Evolutionary conservation across 2,113 vertebrate genomes (phyloP), one percentile per base, ranked within the genome.

Genomic region (Brachypteracias leptosomus): DNA sequence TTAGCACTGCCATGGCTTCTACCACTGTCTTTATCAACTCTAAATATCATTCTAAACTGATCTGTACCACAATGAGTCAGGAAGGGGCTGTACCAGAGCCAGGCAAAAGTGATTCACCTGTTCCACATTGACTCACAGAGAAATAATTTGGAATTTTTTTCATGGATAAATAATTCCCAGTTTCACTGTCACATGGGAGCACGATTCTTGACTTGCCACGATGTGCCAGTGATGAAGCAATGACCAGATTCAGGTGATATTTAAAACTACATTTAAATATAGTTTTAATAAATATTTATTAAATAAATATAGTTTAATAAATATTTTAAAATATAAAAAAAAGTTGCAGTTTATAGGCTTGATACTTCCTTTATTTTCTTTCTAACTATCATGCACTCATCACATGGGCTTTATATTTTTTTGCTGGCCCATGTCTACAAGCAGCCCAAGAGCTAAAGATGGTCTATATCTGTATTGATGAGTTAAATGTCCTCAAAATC

Each of bases 41-140:
- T 51, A 11, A 71, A 12, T 7, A 66, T 86, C 18, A 46, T 92
- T 93, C 65, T 58, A 84, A 95, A 74, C 42, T 68, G 38, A 31
- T 65, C 63, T 59, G 84, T 67, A 66, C 9, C 47, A 81, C 80
- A 84, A 92, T 89, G 87, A 80, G 54, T 93, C 86, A 90, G 55
- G 40, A 44, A 90, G 36, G 80, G 71, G 54, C 40, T 77, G 54
- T 54, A 54, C 20, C 13, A 81, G 21, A 81, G 70, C 65, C 59
- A 81, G 28, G 38, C n/a, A 62, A 62, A 84, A 94, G 61, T 96
- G 93, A 95, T 94, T 96, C 93, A 89, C 72, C 75, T 86, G 54
- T 83, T 95, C 79, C 62, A 17, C 42, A 38, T 33, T 91, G 84
- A 93, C 55, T 94, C 92, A 94, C 59, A 85, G 9, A 61, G 35